phyloP scores from a whole-genome alignment of 2,888 invertebrate species.

The Trichopria drosophilae region DNA sequence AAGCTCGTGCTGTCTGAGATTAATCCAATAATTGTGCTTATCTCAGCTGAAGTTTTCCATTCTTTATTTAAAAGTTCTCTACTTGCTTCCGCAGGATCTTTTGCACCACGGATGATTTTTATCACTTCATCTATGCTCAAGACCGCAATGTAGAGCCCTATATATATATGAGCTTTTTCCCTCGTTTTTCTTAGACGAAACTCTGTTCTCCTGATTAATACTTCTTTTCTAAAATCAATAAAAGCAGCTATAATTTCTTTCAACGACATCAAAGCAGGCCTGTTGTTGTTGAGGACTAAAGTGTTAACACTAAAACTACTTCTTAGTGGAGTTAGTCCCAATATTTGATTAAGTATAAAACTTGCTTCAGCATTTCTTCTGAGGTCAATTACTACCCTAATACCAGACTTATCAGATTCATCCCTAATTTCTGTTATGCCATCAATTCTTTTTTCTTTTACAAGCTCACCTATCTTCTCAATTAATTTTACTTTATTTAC shows the following conservation, averaged over 20 bases:
- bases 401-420: slow-evolving; percentile 15
- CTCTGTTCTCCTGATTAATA: slow-evolving; percentile 5
- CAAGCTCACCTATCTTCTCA: slow-evolving; percentile 11
- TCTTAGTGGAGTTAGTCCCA: not conserved
- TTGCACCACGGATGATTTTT: slow-evolving; percentile 11
- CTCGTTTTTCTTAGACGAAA: slow-evolving; percentile 13
- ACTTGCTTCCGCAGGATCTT: slow-evolving; percentile 4
- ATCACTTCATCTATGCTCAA: slow-evolving; percentile 15
- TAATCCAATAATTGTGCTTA: not conserved
- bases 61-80: not conserved
- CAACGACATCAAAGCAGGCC: slow-evolving; percentile 4
- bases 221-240: slow-evolving; percentile 13
- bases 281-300: not conserved
- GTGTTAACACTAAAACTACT: slow-evolving; percentile 1
- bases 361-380: not conserved
- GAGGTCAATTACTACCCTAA: slow-evolving; percentile 18
- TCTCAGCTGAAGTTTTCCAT: not conserved
- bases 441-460: slow-evolving; percentile 16
- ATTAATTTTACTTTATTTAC: slow-evolving; percentile 16
- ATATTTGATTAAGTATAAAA: slow-evolving; percentile 6
- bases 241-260: slow-evolving; percentile 13
- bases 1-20: slow-evolving; percentile 1
- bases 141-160: slow-evolving; percentile 9
- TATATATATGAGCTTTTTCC: slow-evolving; percentile 11
- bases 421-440: slow-evolving; percentile 13